These are phyloP conservation scores for Vultur gryphus DNA, from an alignment of 2,797 vertebrate genomes.

Conservation along the genomic window DNA sequence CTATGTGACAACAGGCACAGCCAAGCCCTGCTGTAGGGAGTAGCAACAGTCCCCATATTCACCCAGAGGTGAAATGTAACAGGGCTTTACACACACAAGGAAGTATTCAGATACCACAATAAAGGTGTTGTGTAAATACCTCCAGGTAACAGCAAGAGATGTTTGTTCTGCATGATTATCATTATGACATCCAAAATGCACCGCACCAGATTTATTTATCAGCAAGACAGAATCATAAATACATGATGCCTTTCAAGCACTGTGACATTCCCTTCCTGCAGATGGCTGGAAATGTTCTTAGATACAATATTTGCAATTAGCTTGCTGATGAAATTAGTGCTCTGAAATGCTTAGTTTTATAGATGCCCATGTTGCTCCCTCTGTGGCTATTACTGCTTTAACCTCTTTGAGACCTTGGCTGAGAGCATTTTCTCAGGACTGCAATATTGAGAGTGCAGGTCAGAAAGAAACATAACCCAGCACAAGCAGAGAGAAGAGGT, in stretches of 20 bases:
- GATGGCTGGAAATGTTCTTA: constrained; percentile 64
- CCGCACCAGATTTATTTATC: not conserved
- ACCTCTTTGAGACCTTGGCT: not conserved
- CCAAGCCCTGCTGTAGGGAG: not conserved
- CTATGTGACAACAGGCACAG: not conserved
- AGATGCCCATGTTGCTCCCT: constrained; percentile 6
- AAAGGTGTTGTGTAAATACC: not conserved
- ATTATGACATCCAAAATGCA: not conserved
- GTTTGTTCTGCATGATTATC: not conserved
- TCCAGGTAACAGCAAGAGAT: not conserved
- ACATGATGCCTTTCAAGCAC: not conserved
- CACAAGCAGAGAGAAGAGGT: not conserved
- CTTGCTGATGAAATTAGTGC: constrained; percentile 52
- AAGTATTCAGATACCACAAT: not conserved
- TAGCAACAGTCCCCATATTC: not conserved
- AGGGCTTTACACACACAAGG: not conserved
- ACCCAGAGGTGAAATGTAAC: not conserved
- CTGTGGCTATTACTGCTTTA: constrained; percentile 31
- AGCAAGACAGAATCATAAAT: constrained; percentile 1
- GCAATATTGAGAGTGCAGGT: not conserved
- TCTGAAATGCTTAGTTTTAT: constrained; percentile 56
- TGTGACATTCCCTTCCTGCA: constrained; percentile 57
- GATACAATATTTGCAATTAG: constrained; percentile 46
- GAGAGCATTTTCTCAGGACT: not conserved
- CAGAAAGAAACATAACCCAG: not conserved